phyloP scores from a whole-genome alignment of 64 coral and sea anemone genomes.

The Platygyra sinensis region DNA sequence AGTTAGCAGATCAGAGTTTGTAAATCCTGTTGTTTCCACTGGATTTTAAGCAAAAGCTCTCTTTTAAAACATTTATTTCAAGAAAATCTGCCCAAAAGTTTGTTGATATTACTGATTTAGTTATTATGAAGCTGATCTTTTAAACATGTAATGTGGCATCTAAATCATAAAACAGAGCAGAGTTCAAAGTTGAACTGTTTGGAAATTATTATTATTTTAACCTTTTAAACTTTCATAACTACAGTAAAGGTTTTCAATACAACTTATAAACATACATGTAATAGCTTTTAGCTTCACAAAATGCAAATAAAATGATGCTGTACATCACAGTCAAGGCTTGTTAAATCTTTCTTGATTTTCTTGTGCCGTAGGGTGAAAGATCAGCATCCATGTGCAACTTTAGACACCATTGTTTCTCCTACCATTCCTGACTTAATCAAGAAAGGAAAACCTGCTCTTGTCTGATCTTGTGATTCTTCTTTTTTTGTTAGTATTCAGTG shows the following conservation, averaged over 20 bases:
- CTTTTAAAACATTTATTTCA: no score
- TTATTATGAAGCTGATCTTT: no score
- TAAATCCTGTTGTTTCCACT: no score
- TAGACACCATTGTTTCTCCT: constrained; percentile 21
- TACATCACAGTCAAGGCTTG: neutral
- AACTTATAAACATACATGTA: neutral
- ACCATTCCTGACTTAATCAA: constrained; percentile 23
- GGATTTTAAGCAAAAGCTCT: no score
- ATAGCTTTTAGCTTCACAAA: neutral
- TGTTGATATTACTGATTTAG: no score
- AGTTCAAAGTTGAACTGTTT: no score
- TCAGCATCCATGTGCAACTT: constrained; percentile 11
- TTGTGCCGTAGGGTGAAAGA: constrained; percentile 45
- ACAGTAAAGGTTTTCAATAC: neutral
- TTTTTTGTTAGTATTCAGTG: constrained; percentile 30
- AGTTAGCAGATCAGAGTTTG: no score
- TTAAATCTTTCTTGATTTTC: constrained; percentile 35
- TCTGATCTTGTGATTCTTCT: constrained; percentile 8
- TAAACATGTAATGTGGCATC: no score
- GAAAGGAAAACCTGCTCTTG: constrained; percentile 46
- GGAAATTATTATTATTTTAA: no score
- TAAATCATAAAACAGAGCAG: no score
- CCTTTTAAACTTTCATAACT: no score
- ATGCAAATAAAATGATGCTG: neutral
- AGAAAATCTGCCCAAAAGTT: no score